Percentiles rank a stretch among this genome's conserved stretches.
Conservation (phyloP, 2,797 vertebrate species). For the Sebastes itinus region DNA sequence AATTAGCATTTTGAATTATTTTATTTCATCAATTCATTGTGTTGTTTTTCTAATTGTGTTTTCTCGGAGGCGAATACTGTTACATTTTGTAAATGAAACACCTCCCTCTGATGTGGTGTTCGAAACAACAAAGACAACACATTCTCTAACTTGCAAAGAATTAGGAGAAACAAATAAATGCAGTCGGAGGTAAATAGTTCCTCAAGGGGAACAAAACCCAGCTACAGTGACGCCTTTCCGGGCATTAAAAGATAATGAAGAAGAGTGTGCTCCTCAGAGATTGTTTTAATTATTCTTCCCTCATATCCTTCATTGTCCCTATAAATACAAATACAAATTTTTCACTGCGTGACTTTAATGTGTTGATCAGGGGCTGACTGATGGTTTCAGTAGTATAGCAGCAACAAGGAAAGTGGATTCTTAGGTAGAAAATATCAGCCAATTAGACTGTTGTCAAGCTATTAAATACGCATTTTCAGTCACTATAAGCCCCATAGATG, state of each 20-base stretch:
- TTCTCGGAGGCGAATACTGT: background rate
- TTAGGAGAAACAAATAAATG: slow-evolving; percentile 19
- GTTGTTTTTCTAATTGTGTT: background rate
- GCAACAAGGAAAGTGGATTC: background rate
- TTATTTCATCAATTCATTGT: background rate
- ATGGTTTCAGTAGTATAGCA: background rate
- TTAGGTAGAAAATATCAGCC: too few species aligned
- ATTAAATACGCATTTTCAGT: too few species aligned
- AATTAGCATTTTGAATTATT: background rate
- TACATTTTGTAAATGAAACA: slow-evolving; percentile 5
- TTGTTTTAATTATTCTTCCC: slow-evolving; percentile 3
- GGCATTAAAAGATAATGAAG: slow-evolving; percentile 39
- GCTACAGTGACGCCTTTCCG: background rate
- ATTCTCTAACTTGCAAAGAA: slow-evolving; percentile 15
- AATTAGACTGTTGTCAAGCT: too few species aligned
- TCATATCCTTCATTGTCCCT: background rate
- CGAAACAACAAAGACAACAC: slow-evolving; percentile 21
- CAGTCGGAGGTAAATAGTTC: slow-evolving; percentile 19
- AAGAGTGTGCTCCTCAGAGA: background rate
- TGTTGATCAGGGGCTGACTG: background rate
- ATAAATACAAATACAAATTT: background rate
- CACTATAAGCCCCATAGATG: too few species aligned
- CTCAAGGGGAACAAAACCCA: slow-evolving; percentile 22
- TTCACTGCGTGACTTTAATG: background rate
- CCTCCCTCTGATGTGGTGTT: background rate